Conservation (phyloP, 2,113 vertebrate genomes). For the Chamaea fasciata region DNA sequence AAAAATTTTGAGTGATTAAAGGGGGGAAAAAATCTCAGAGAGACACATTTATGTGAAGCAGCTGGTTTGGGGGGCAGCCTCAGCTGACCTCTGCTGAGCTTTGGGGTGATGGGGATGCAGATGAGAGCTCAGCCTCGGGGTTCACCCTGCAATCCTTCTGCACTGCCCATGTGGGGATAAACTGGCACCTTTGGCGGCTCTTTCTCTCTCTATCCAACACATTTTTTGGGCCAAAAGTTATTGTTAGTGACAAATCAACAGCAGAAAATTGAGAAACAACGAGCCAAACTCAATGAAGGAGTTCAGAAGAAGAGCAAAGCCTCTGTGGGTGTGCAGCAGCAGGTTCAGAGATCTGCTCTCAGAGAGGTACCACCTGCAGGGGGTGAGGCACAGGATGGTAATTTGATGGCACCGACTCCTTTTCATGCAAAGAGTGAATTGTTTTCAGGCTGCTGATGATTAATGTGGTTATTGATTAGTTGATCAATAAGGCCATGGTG, state of each 20-base stretch:
- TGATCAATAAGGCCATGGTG: conserved; percentile 79
- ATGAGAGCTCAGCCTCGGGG: accelerated
- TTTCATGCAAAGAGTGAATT: conserved; percentile 75
- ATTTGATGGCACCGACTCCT: conserved; percentile 58
- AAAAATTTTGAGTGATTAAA: background rate
- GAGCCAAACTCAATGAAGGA: background rate
- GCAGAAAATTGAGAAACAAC: background rate
- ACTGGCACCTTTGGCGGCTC: background rate
- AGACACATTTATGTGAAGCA: background rate
- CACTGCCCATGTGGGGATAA: background rate
- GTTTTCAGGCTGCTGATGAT: conserved; percentile 75
- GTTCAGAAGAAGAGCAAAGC: background rate
- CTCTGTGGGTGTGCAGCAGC: background rate
- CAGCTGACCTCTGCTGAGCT: background rate
- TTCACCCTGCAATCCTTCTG: background rate
- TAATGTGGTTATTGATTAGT: conserved; percentile 78
- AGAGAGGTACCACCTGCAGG: background rate
- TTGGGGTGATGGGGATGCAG: background rate
- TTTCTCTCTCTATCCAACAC: background rate
- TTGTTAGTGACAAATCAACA: background rate
- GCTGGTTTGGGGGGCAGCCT: background rate
- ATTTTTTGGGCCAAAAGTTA: background rate
- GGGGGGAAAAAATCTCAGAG: background rate
- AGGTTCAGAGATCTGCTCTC: background rate
- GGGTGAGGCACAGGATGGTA: conserved; percentile 49